Conservation (phyloP, 2,888 invertebrate species). For the Magallana nippona region DNA sequence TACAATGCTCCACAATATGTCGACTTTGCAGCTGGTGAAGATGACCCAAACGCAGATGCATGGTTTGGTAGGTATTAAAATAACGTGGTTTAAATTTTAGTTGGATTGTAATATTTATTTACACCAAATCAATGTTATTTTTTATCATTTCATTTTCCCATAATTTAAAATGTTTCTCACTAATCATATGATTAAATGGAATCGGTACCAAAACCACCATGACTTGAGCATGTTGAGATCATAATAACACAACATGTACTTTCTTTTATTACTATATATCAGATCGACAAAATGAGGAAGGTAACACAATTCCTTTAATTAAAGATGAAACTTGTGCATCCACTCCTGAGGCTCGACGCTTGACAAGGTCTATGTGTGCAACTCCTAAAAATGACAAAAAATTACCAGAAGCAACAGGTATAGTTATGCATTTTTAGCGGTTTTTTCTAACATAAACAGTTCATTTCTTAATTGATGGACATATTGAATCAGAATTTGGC, state of each 20-base stretch:
- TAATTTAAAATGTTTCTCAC: background rate
- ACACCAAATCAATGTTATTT: too few relatives aligned
- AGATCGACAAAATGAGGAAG: background rate
- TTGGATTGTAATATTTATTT: too few relatives aligned
- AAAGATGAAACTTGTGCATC: background rate
- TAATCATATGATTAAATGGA: background rate
- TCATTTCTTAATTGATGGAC: too few relatives aligned
- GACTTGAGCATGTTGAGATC: too few relatives aligned
- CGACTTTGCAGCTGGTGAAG: slow-evolving; percentile 64
- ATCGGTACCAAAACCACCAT: too few relatives aligned
- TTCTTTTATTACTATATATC: background rate
- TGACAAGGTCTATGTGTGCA: slow-evolving; percentile 51
- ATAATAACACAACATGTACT: too few relatives aligned
- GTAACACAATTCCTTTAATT: background rate
- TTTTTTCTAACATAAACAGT: too few relatives aligned
- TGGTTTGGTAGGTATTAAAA: slow-evolving; percentile 67
- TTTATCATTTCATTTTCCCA: too few relatives aligned
- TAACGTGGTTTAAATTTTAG: too few relatives aligned
- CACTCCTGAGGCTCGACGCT: slow-evolving; percentile 41
- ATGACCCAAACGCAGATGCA: slow-evolving; percentile 61
- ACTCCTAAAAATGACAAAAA: slow-evolving; percentile 47
- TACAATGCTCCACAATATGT: slow-evolving; percentile 73
- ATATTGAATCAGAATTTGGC: too few relatives aligned
- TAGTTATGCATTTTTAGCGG: too few relatives aligned
- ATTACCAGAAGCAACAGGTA: slow-evolving; percentile 50